Percentiles rank a stretch among this genome's conserved stretches.
phyloP scores from a whole-genome alignment of 2,797 vertebrate species.

The Parambassis ranga region DNA sequence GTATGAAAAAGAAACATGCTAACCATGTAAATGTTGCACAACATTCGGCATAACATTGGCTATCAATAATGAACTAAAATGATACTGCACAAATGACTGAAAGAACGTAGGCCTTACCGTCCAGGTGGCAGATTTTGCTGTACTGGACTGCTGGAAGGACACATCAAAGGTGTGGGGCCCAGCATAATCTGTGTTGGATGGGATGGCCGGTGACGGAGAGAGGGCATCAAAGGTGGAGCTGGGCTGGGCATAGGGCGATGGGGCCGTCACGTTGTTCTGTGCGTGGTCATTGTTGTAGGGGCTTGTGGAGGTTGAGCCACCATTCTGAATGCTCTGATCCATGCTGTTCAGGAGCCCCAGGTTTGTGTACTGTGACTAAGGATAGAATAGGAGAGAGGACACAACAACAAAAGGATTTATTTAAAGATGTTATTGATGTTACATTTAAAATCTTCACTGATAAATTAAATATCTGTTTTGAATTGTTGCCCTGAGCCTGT shows the following conservation, averaged over 20 bases:
- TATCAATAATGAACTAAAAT: too few relatives aligned
- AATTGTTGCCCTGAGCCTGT: too few relatives aligned
- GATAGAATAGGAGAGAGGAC: not conserved
- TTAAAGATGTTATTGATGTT: too few relatives aligned
- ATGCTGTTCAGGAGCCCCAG: constrained; percentile 98
- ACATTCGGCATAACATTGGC: too few relatives aligned
- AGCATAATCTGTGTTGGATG: constrained; percentile 99
- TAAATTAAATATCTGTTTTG: too few relatives aligned
- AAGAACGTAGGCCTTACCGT: constrained; percentile 85
- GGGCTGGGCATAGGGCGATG: constrained; percentile 96
- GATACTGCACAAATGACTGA: not conserved
- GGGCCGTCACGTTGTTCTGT: constrained; percentile 93
- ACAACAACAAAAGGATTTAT: not conserved
- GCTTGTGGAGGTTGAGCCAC: constrained; percentile 95
- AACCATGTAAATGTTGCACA: not conserved
- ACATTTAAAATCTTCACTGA: too few relatives aligned
- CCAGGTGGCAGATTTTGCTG: constrained; percentile 98
- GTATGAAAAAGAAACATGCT: too few relatives aligned
- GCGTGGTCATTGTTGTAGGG: constrained; percentile 96
- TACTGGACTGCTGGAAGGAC: constrained; percentile 99
- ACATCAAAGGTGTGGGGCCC: constrained; percentile 98
- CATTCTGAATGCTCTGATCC: constrained; percentile 97
- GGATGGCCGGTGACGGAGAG: constrained; percentile 97
- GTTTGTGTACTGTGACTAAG: constrained; percentile 92
- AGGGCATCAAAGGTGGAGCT: constrained; percentile 98